Percentiles rank a stretch among this genome's conserved stretches.
Evolutionary conservation across 35 echinoderm and acorn worm genomes (phyloP).

Genomic region (Heliocidaris tuberculata): DNA sequence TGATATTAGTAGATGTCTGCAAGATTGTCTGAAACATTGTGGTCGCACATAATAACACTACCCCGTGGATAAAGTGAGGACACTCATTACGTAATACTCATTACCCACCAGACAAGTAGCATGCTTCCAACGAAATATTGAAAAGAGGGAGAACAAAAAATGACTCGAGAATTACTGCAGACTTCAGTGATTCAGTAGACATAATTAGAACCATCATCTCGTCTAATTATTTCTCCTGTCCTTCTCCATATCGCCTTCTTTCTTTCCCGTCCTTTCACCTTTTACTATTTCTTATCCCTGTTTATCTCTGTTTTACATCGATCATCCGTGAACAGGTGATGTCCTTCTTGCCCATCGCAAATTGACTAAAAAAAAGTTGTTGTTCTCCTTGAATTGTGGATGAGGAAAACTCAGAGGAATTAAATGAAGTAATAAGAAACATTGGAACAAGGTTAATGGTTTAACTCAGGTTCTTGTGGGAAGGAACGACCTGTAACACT

Average conservation of each 20-base stretch:
- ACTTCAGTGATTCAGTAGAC: background rate
- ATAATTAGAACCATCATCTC: conserved; percentile 24
- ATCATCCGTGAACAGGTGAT: conserved; percentile 20
- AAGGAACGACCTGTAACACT: background rate
- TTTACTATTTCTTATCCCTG: background rate
- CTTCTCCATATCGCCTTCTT: background rate
- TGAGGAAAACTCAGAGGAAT: background rate
- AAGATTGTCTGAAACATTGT: background rate
- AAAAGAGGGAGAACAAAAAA: background rate
- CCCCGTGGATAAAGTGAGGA: background rate
- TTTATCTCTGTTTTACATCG: conserved; percentile 8
- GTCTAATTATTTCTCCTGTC: background rate
- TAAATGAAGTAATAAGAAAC: background rate
- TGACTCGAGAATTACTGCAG: background rate
- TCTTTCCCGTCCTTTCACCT: background rate
- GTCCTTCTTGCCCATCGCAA: conserved; percentile 17
- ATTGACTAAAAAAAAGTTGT: background rate
- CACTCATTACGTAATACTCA: background rate
- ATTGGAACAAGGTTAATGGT: background rate
- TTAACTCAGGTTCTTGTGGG: background rate
- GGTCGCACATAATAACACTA: background rate
- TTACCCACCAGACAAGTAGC: background rate
- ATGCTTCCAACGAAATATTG: background rate
- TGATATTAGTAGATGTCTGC: background rate
- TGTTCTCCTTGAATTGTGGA: background rate